Conservation (phyloP, 2,113 vertebrate species). For the Oncorhynchus nerka region DNA sequence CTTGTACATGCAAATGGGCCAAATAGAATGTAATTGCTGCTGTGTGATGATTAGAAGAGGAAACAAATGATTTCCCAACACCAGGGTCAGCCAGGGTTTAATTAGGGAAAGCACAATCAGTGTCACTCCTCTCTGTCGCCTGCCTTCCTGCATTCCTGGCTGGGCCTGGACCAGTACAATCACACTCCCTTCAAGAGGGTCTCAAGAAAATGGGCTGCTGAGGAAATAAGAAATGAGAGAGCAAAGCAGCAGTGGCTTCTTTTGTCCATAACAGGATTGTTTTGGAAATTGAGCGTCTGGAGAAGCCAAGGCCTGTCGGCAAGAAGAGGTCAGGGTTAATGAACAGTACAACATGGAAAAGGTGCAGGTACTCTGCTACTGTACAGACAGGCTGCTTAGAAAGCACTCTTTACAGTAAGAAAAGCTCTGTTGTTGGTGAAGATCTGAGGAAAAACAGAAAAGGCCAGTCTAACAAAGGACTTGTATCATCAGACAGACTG, state of each 20-base stretch:
- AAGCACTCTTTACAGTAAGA: too few species aligned
- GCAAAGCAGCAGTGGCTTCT: slow-evolving; percentile 20
- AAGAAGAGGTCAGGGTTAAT: slow-evolving; percentile 23
- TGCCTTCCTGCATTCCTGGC: slow-evolving; percentile 58
- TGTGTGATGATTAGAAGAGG: slow-evolving; percentile 87
- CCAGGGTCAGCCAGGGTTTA: slow-evolving; percentile 95
- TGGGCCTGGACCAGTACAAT: slow-evolving; percentile 80
- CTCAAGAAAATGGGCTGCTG: slow-evolving; percentile 81
- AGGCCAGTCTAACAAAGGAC: too few species aligned
- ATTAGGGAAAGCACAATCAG: slow-evolving; percentile 95
- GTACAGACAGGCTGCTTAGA: too few species aligned
- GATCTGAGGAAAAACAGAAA: too few species aligned
- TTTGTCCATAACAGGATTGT: slow-evolving; percentile 64
- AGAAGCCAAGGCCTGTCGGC: too few species aligned
- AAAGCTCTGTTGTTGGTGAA: background rate
- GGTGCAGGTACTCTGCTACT: slow-evolving; percentile 55
- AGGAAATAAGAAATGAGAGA: slow-evolving; percentile 75
- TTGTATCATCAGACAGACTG: too few species aligned
- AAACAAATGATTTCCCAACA: slow-evolving; percentile 97
- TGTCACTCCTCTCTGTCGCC: slow-evolving; percentile 77
- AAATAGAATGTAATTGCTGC: slow-evolving; percentile 91
- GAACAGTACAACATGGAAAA: slow-evolving; percentile 19
- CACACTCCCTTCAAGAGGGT: slow-evolving; percentile 72
- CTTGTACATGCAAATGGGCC: slow-evolving; percentile 84
- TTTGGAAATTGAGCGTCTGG: slow-evolving; percentile 50